A percentile compares a stretch with the other conserved stretches of the same genome.
These are phyloP conservation scores for Ptyas mucosa DNA, from an alignment of 2,113 vertebrate genomes.

Conservation along the genomic window DNA sequence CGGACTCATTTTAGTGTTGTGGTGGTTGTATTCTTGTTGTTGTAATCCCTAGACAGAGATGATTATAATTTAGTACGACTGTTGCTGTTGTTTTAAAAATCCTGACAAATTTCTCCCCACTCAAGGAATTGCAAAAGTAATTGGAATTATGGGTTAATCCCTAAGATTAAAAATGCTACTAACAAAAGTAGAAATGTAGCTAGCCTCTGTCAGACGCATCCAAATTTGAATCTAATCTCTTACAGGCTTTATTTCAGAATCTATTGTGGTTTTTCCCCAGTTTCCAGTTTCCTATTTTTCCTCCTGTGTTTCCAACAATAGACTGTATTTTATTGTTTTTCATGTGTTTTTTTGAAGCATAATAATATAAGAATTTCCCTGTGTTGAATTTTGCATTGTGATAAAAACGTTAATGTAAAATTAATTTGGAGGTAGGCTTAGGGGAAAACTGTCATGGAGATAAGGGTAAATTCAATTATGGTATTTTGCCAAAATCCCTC, in stretches of 20 bases:
- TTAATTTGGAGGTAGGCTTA: neutral
- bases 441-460: neutral
- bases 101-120: neutral
- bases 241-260: neutral
- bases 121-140: neutral
- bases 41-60: neutral
- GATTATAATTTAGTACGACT: neutral
- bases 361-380: neutral
- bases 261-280: neutral
- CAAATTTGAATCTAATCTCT: neutral
- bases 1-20: neutral
- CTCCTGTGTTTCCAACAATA: neutral
- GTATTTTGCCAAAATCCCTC: neutral
- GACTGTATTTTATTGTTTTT: accelerated
- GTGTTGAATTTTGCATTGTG: neutral
- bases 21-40: neutral
- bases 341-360: neutral
- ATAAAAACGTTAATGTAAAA: neutral
- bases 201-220: neutral
- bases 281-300: accelerated
- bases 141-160: neutral
- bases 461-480: neutral
- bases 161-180: neutral
- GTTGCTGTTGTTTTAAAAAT: neutral
- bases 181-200: neutral